Evolutionary conservation across 2,113 vertebrate species (phyloP).

Genomic region (Burhinus bistriatus): DNA sequence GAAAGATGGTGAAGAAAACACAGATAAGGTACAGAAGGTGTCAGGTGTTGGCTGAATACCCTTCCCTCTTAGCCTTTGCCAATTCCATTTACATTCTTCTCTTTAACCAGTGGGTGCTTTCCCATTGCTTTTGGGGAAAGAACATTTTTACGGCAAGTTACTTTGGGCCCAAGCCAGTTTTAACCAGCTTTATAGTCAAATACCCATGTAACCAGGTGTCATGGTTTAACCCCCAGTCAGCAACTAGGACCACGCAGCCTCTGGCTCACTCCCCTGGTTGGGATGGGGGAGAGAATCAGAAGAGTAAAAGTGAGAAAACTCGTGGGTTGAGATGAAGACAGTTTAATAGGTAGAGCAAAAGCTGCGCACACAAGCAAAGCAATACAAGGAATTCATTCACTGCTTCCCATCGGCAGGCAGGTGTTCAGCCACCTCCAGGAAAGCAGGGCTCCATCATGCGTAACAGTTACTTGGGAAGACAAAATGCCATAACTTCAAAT

Average conservation of each 20-base stretch:
- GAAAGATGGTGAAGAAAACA: neutral
- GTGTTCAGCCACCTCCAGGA: neutral
- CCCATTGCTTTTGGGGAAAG: neutral
- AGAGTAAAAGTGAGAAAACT: neutral
- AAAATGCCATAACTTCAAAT: neutral
- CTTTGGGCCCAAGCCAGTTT: neutral
- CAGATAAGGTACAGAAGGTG: neutral
- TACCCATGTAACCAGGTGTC: neutral
- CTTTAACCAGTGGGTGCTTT: neutral
- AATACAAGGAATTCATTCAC: neutral
- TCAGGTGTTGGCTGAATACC: neutral
- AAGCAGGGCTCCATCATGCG: neutral
- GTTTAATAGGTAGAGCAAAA: neutral
- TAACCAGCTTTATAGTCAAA: neutral
- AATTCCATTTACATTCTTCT: neutral
- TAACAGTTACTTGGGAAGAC: neutral
- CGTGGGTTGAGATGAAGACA: neutral
- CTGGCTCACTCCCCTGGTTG: neutral
- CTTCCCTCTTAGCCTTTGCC: neutral
- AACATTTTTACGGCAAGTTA: neutral
- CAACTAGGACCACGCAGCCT: neutral
- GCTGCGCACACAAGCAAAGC: neutral
- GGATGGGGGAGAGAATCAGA: neutral
- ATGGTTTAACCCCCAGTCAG: neutral
- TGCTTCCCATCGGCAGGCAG: neutral